A percentile compares a stretch with the other conserved stretches of the same genome.
These are phyloP conservation scores for Copsychus sechellarum DNA, from an alignment of 2,113 vertebrate genomes.

Conservation along the genomic window DNA sequence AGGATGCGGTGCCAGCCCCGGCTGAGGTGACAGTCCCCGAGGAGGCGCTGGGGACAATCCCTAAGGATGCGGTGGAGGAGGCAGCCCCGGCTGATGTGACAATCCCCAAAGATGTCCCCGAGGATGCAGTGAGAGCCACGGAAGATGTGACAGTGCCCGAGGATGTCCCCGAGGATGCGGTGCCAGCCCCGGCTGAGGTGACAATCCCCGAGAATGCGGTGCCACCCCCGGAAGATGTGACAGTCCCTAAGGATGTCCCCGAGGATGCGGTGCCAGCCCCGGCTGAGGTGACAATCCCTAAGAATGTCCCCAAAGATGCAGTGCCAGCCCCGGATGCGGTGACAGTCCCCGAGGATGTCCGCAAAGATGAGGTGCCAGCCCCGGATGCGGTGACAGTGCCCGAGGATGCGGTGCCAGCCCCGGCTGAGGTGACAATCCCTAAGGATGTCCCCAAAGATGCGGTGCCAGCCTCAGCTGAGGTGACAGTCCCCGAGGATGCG, in stretches of 20 bases:
- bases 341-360: background rate
- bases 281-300: too few species aligned
- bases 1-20: accelerated
- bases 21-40: background rate
- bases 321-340: background rate
- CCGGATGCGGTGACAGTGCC: too few species aligned
- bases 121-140: too few species aligned
- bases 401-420: background rate
- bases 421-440: background rate
- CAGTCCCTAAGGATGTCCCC: background rate
- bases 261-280: background rate
- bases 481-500: background rate
- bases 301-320: background rate
- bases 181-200: accelerated
- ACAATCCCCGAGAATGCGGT: background rate
- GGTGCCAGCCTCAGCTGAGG: background rate
- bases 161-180: background rate
- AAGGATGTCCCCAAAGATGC: background rate
- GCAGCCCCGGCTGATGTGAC: too few species aligned
- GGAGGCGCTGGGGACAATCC: background rate
- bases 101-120: background rate
- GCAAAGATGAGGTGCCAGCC: accelerated
- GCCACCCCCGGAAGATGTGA: background rate
- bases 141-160: too few species aligned
- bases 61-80: too few species aligned